Evolutionary conservation across 2,888 invertebrate species (phyloP).

Genomic region (Zhuqinia jingwanae): DNA sequence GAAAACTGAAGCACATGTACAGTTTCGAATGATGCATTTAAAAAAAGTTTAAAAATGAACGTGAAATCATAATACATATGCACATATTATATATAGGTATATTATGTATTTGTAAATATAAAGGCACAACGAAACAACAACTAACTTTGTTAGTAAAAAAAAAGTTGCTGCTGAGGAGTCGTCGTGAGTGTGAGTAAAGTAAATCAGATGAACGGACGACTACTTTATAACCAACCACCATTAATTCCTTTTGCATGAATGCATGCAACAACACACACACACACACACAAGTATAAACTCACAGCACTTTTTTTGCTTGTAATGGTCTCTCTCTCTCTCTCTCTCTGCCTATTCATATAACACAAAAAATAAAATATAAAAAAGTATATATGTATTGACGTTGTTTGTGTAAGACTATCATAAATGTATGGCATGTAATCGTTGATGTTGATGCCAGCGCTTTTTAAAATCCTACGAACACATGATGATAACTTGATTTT

Average conservation of each 20-base stretch:
- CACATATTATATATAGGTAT: too few species aligned
- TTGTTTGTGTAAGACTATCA: constrained; percentile 15
- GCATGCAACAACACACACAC: constrained; percentile 27
- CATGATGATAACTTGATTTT: constrained; percentile 64
- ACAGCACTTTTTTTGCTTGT: neutral
- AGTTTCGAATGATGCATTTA: constrained; percentile 60
- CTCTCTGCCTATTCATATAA: constrained; percentile 25
- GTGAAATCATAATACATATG: constrained; percentile 28
- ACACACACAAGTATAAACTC: constrained; percentile 3
- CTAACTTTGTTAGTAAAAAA: constrained; percentile 57
- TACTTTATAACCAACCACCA: neutral
- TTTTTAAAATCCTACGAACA: constrained; percentile 53
- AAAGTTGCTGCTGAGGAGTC: constrained; percentile 49
- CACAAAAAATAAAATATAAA: constrained; percentile 9
- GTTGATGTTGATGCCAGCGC: constrained; percentile 51
- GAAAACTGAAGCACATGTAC: constrained; percentile 73
- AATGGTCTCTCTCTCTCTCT: neutral
- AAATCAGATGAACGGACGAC: constrained; percentile 60
- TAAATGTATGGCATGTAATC: constrained; percentile 17
- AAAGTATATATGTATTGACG: constrained; percentile 31
- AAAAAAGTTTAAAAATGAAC: constrained; percentile 49
- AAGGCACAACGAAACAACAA: constrained; percentile 52
- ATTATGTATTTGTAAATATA: constrained; percentile 8
- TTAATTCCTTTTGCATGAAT: constrained; percentile 43
- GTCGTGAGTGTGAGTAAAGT: constrained; percentile 44